A percentile compares a stretch with the other conserved stretches of the same genome.
These are phyloP conservation scores for Lepidochitona cinerea DNA, from an alignment of 2,888 invertebrate species.

Conservation along the genomic window DNA sequence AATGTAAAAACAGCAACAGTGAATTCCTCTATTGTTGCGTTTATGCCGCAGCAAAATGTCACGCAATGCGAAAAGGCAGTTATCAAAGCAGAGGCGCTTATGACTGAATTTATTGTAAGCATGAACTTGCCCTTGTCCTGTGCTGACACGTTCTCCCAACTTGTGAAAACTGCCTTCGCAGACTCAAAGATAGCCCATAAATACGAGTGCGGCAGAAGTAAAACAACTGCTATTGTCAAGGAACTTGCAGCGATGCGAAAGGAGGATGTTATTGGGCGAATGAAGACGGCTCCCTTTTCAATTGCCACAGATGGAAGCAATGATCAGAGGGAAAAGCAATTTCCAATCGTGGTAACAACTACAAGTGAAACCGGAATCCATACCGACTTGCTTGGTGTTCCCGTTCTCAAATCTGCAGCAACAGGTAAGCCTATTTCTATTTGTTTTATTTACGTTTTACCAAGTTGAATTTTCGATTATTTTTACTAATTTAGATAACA, in stretches of 20 bases:
- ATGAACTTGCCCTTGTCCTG: neutral
- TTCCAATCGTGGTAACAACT: slow-evolving; percentile 15
- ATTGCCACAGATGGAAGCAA: slow-evolving; percentile 16
- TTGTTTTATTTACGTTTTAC: no score
- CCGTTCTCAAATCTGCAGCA: slow-evolving; percentile 9
- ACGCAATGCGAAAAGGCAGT: neutral
- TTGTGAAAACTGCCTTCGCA: neutral
- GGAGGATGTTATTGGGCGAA: neutral
- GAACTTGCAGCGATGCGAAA: neutral
- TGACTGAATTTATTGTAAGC: neutral
- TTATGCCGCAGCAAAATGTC: neutral
- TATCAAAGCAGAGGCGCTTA: neutral
- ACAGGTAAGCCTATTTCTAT: slow-evolving; percentile 20
- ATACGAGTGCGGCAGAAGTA: slow-evolving; percentile 2
- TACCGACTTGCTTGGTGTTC: slow-evolving; percentile 12
- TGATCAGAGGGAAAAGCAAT: slow-evolving; percentile 10
- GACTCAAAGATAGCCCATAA: neutral
- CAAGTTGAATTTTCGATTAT: no score
- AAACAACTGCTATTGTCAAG: slow-evolving; percentile 1
- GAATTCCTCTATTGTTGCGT: neutral
- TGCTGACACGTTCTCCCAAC: neutral
- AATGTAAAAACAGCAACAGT: neutral
- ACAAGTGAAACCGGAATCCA: neutral
- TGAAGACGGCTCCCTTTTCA: neutral
- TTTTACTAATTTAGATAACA: no score